Conservation (phyloP, 2,113 vertebrate genomes). For the Zapornia atra region DNA sequence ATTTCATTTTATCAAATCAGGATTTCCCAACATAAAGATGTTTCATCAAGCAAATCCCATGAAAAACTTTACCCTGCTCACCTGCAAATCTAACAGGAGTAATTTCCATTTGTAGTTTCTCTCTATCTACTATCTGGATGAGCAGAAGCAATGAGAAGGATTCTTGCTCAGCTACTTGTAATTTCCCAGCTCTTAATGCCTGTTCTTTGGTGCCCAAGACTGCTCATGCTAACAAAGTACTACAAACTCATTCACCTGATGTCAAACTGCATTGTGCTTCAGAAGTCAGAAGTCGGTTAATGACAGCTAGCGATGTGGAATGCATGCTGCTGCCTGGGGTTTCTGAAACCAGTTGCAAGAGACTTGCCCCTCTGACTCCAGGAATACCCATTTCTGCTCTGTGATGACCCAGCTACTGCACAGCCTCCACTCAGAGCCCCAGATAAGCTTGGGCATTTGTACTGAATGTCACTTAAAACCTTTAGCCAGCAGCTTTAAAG, state of each 20-base stretch:
- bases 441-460: not conserved
- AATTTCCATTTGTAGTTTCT: not conserved
- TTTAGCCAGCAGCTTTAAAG: not conserved
- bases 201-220: not conserved
- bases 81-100: not conserved
- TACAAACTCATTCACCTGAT: not conserved
- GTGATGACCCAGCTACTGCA: not conserved
- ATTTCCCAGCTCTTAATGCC: not conserved
- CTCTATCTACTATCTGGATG: not conserved
- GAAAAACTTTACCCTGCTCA: not conserved
- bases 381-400: not conserved
- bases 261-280: not conserved
- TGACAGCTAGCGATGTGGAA: not conserved
- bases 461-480: not conserved
- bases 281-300: not conserved
- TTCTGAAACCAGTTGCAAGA: not conserved
- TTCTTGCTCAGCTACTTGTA: not conserved
- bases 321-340: not conserved
- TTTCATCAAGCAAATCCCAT: not conserved
- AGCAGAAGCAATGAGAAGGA: not conserved
- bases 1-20: not conserved
- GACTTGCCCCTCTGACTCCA: not conserved
- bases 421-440: not conserved
- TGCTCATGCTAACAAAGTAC: not conserved
- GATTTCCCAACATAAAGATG: not conserved